Evolutionary conservation across 1,140 invertebrate genomes (phyloP).

Genomic region (Apis laboriosa): DNA sequence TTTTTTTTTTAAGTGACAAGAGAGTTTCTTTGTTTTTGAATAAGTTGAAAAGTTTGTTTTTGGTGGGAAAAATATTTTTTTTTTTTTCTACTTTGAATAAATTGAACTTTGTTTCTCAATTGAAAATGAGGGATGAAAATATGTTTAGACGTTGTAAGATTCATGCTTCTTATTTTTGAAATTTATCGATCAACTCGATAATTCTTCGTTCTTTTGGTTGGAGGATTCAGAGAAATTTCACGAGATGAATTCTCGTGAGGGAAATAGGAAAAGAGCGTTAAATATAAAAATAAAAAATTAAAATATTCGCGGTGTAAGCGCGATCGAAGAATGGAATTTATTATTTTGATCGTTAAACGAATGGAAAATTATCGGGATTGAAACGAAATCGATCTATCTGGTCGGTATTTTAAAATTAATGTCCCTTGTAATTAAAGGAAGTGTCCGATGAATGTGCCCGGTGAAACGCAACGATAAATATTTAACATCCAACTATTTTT

Average conservation of each 20-base stretch:
- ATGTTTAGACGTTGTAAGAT: too few relatives aligned
- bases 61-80: too few relatives aligned
- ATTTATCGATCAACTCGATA: too few relatives aligned
- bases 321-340: background rate
- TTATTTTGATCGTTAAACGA: background rate
- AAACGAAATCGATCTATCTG: background rate
- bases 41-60: background rate
- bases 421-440: background rate
- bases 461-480: background rate
- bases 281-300: background rate
- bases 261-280: too few relatives aligned
- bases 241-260: too few relatives aligned
- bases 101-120: background rate
- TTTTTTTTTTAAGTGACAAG: too few relatives aligned
- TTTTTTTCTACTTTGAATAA: background rate
- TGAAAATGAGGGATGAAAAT: too few relatives aligned
- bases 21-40: background rate
- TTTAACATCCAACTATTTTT: background rate
- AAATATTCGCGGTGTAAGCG: background rate
- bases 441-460: background rate
- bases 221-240: too few relatives aligned
- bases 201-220: too few relatives aligned
- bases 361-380: background rate
- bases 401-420: background rate
- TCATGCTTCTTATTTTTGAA: too few relatives aligned